Evolutionary conservation across 2,797 vertebrate genomes (phyloP), one percentile per base, ranked within the genome.

Genomic region (Paramormyrops hopkinsi): DNA sequence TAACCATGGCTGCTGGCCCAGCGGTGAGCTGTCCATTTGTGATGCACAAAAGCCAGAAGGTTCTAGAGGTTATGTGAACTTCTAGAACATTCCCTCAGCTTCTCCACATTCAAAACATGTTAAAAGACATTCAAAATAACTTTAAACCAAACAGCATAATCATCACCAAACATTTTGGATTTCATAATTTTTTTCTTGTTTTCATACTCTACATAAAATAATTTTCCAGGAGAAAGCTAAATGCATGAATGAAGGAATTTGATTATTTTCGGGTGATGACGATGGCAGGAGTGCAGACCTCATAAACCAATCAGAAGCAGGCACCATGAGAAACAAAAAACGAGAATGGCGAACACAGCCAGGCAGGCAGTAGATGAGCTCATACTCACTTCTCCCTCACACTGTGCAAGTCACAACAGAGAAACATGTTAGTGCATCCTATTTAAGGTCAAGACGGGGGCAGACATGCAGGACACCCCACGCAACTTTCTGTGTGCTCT

Each of bases 381-480:
- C 91, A 97, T 99, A 99, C 98, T 99, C 96, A 99, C 98, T 97
- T 98, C 98, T 94, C 97, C 98, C 96, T 98, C 97, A 96, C 97
- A 98, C 98, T 99, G 97, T 95, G 97, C 96, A 96, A 93, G 95
- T 96, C 90, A 96, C 94, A 96, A 95, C 95, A 97, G 94, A 97
- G 94, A 94, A 95, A 96, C 93, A 94, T 92, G 93, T 97, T 97
- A 97, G 95, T 96, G 92, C 95, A 93, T 91, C 93, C 87, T 82
- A 89, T 37, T 11, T 41, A n/a, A 33, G 25, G 29, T 92, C 90
- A 48, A 25, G 56, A 5, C 2, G 33, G 4, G 48, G 6, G 37
- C 33, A 59, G 54, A 59, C 22, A 46, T 19, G 76, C 41, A 44
- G 6, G 17, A 82, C 37, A 73, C 14, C 33, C 33, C 69, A 73